A percentile compares a stretch with the other conserved stretches of the same genome.
Conservation (phyloP, 2,888 invertebrate species). For the Melieria crassipennis region DNA sequence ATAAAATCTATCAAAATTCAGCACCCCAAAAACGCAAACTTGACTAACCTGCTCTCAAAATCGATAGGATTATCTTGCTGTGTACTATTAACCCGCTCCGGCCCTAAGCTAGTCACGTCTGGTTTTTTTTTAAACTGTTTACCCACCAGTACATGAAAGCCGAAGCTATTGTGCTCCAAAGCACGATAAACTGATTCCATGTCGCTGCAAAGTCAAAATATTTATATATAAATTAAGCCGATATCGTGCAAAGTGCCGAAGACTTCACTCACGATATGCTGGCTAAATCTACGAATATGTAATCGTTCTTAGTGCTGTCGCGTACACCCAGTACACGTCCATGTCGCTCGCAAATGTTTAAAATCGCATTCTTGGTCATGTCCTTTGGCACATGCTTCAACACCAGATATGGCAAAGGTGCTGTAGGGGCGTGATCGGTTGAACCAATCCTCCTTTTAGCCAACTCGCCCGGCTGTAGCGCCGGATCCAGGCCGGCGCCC, state of each 20-base stretch:
- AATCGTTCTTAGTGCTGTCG: slow-evolving; percentile 40
- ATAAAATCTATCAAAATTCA: not conserved
- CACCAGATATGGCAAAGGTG: slow-evolving; percentile 41
- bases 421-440: not conserved
- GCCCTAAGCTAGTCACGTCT: no score
- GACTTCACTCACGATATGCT: slow-evolving; percentile 44
- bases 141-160: slow-evolving; percentile 43
- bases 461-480: slow-evolving; percentile 43
- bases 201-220: slow-evolving; percentile 39
- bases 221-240: no score
- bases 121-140: slow-evolving; percentile 10
- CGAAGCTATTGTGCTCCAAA: slow-evolving; percentile 46
- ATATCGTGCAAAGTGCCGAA: not conserved
- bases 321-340: slow-evolving; percentile 39
- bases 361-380: slow-evolving; percentile 43
- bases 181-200: slow-evolving; percentile 49
- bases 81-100: not conserved
- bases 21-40: no score
- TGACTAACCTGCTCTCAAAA: slow-evolving; percentile 37
- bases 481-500: slow-evolving; percentile 45
- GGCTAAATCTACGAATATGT: slow-evolving; percentile 42
- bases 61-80: slow-evolving; percentile 40
- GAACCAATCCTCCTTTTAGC: slow-evolving; percentile 18
- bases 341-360: slow-evolving; percentile 44
- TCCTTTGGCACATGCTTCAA: slow-evolving; percentile 42